These are phyloP conservation scores for Lordiphosa stackelbergi DNA, from an alignment of 1,140 invertebrate species.

Conservation along the genomic window DNA sequence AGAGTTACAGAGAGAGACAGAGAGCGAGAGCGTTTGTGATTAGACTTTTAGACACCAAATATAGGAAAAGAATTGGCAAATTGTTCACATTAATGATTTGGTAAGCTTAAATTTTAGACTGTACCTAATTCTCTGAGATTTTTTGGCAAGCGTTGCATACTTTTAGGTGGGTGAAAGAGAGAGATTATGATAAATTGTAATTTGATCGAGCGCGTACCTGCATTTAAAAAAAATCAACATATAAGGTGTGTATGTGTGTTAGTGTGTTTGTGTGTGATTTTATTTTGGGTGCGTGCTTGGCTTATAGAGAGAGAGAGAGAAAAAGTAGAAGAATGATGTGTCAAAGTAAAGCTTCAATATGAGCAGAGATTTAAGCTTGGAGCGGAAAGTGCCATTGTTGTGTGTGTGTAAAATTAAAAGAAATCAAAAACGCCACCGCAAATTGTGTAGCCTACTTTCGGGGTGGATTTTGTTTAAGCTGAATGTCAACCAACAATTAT, in stretches of 20 bases:
- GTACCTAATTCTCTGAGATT: slow-evolving; percentile 57
- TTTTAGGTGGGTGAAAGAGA: slow-evolving; percentile 56
- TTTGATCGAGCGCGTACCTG: slow-evolving; percentile 67
- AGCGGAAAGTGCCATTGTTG: slow-evolving; percentile 38
- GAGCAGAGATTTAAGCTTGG: slow-evolving; percentile 42
- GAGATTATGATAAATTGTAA: slow-evolving; percentile 59
- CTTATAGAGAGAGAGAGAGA: slow-evolving; percentile 31
- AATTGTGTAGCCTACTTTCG: slow-evolving; percentile 28
- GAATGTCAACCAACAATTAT: too few relatives aligned
- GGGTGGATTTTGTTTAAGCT: neutral
- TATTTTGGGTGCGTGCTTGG: slow-evolving; percentile 57
- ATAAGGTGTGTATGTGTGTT: slow-evolving; percentile 45
- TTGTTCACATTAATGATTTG: slow-evolving; percentile 36
- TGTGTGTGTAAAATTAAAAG: slow-evolving; percentile 13
- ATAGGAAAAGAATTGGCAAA: slow-evolving; percentile 42
- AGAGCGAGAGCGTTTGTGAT: slow-evolving; percentile 50
- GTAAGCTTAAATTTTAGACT: slow-evolving; percentile 45
- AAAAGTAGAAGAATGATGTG: slow-evolving; percentile 26
- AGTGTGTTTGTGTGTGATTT: slow-evolving; percentile 25
- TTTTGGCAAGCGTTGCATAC: slow-evolving; percentile 61
- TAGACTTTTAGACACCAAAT: slow-evolving; percentile 70
- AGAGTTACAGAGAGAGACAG: slow-evolving; percentile 35
- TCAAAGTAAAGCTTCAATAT: slow-evolving; percentile 51
- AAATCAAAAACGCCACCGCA: slow-evolving; percentile 7
- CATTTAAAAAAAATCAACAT: slow-evolving; percentile 60